Conservation (phyloP, 2,797 vertebrate species). For the Cossypha heuglini region DNA sequence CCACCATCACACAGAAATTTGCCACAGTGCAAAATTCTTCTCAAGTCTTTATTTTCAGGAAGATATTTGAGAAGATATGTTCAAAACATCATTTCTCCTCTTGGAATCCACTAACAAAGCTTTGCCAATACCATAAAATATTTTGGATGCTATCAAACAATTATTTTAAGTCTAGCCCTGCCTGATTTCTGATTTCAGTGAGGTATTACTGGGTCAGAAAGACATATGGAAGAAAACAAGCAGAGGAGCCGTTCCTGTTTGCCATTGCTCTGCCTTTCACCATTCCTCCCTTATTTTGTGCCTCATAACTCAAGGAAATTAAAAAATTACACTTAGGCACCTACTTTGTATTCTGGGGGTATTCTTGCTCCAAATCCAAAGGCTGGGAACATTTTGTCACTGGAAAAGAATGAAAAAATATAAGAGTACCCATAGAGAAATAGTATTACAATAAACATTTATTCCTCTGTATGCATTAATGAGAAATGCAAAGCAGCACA, state of each 20-base stretch:
- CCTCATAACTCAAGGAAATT: neutral
- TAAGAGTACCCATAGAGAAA: neutral
- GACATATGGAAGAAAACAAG: neutral
- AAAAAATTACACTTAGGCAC: slow-evolving; percentile 42
- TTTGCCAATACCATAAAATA: neutral
- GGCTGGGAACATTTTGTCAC: slow-evolving; percentile 99
- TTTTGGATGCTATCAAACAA: neutral
- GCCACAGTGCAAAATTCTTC: neutral
- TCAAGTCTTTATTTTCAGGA: neutral
- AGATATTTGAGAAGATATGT: neutral
- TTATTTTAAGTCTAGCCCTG: neutral
- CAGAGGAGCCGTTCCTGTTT: neutral
- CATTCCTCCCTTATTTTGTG: neutral
- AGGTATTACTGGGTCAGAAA: neutral
- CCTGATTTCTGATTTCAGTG: neutral
- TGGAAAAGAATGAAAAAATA: slow-evolving; percentile 71
- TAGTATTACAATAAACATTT: neutral
- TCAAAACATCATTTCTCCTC: neutral
- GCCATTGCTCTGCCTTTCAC: neutral
- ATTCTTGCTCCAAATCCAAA: slow-evolving; percentile 98
- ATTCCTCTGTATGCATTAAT: neutral
- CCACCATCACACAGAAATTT: neutral
- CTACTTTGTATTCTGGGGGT: slow-evolving; percentile 97
- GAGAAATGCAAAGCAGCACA: neutral
- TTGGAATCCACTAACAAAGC: neutral